Conservation (phyloP, 2,113 vertebrate genomes). For the Syngnathus scovelli region DNA sequence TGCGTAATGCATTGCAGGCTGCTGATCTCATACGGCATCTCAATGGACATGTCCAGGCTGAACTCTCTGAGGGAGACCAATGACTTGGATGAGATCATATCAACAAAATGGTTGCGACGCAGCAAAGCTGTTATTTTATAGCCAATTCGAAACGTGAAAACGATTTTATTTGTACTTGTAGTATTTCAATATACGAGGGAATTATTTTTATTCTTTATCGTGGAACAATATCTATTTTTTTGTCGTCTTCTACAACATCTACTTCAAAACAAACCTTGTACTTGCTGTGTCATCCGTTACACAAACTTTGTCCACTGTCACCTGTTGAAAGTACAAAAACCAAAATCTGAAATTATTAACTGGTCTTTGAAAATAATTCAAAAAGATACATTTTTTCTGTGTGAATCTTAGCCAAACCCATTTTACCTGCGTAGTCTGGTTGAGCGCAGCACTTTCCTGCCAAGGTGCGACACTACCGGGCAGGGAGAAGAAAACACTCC, state of each 20-base stretch:
- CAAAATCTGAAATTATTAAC: not conserved
- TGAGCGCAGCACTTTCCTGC: slow-evolving; percentile 77
- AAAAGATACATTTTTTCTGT: not conserved
- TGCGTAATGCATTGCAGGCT: slow-evolving; percentile 69
- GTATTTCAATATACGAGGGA: too few relatives aligned
- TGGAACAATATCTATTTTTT: too few relatives aligned
- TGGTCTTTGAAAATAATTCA: not conserved
- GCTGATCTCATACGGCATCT: slow-evolving; percentile 77
- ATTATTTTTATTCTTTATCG: too few relatives aligned
- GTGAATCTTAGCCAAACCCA: not conserved
- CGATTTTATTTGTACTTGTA: too few relatives aligned
- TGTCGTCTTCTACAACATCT: too few relatives aligned
- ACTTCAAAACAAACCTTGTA: slow-evolving; percentile 64
- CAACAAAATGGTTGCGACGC: not conserved
- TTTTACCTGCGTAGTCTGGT: slow-evolving; percentile 80
- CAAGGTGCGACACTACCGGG: slow-evolving; percentile 78
- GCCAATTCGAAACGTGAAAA: not conserved
- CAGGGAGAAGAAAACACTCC: slow-evolving; percentile 70
- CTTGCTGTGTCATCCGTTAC: slow-evolving; percentile 61
- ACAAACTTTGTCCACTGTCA: slow-evolving; percentile 72
- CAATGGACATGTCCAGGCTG: slow-evolving; percentile 71
- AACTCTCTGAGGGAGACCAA: slow-evolving; percentile 62
- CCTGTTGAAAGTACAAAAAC: slow-evolving; percentile 44
- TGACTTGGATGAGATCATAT: not conserved
- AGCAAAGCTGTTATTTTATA: not conserved